Percentiles rank a stretch among this genome's conserved stretches.
These are phyloP conservation scores for Pomatostomus ruficeps DNA, from an alignment of 2,113 vertebrate genomes.

Conservation along the genomic window DNA sequence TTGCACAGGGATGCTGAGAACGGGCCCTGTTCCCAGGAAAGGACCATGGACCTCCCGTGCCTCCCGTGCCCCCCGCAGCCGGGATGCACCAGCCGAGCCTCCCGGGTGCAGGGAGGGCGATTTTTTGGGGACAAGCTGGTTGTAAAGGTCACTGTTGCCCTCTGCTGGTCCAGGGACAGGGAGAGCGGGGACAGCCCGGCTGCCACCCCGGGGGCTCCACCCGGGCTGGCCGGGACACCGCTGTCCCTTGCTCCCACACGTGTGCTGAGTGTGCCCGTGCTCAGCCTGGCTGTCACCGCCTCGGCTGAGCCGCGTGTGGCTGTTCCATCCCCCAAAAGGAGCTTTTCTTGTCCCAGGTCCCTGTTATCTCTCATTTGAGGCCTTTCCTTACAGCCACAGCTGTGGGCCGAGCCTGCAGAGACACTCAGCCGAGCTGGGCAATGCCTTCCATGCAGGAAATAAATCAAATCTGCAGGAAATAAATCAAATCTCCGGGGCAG, in stretches of 20 bases:
- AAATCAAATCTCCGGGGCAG: not conserved
- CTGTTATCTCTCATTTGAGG: accelerated
- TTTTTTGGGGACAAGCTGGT: not conserved
- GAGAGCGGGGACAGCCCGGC: not conserved
- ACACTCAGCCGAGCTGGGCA: not conserved
- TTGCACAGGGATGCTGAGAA: not conserved
- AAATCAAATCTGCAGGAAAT: not conserved
- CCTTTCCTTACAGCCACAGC: not conserved
- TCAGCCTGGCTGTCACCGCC: not conserved
- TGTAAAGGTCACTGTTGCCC: slow-evolving; percentile 66
- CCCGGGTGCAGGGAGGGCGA: not conserved
- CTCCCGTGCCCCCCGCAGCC: accelerated
- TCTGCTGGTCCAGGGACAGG: slow-evolving; percentile 46
- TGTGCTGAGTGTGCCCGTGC: not conserved
- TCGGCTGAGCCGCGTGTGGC: accelerated
- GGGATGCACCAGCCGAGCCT: not conserved
- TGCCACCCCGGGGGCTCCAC: not conserved
- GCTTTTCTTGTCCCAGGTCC: too few species aligned
- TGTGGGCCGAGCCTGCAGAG: not conserved
- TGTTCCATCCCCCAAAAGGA: too few species aligned
- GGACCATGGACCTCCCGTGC: accelerated
- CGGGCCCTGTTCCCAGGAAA: accelerated
- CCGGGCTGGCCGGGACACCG: not conserved
- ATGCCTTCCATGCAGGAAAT: not conserved
- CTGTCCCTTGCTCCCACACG: not conserved